Evolutionary conservation across 2,113 vertebrate species (phyloP).

Genomic region (Ciconia maguari): DNA sequence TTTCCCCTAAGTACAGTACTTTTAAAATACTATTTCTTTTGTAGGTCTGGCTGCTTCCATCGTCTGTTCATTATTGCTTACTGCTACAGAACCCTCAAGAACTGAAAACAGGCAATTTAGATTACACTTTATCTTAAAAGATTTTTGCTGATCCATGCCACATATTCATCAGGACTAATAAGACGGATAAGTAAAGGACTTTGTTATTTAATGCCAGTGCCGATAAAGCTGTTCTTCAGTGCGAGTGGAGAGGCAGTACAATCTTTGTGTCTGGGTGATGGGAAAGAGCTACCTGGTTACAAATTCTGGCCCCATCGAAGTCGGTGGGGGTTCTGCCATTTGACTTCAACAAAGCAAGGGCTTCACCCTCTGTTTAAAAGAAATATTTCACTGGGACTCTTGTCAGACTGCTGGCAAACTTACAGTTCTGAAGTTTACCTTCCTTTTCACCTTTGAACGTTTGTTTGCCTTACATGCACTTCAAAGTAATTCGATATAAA

Average conservation of each 20-base stretch:
- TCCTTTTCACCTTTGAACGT: background rate
- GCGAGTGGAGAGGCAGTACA: background rate
- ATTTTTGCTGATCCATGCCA: background rate
- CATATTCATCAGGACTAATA: background rate
- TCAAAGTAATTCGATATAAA: background rate
- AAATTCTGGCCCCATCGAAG: background rate
- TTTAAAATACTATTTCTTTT: slow-evolving; percentile 47
- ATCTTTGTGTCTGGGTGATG: background rate
- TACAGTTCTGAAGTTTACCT: background rate
- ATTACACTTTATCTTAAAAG: background rate
- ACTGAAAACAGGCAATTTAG: background rate
- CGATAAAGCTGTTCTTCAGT: background rate
- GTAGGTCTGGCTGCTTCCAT: slow-evolving; percentile 72
- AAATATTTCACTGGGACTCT: background rate
- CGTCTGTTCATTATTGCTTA: slow-evolving; percentile 63
- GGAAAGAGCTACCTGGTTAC: background rate
- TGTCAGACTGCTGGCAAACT: background rate
- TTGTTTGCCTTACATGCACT: background rate
- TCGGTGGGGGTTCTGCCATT: background rate
- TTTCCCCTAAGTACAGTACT: background rate
- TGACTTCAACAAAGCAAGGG: background rate
- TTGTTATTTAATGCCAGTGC: slow-evolving; percentile 4
- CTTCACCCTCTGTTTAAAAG: background rate
- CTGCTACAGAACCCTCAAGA: slow-evolving; percentile 30
- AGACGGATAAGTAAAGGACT: slow-evolving; percentile 43